A percentile compares a stretch with the other conserved stretches of the same genome.
These are phyloP conservation scores for Calephelis perditalis DNA, from an alignment of 2,888 invertebrate species.

Conservation along the genomic window DNA sequence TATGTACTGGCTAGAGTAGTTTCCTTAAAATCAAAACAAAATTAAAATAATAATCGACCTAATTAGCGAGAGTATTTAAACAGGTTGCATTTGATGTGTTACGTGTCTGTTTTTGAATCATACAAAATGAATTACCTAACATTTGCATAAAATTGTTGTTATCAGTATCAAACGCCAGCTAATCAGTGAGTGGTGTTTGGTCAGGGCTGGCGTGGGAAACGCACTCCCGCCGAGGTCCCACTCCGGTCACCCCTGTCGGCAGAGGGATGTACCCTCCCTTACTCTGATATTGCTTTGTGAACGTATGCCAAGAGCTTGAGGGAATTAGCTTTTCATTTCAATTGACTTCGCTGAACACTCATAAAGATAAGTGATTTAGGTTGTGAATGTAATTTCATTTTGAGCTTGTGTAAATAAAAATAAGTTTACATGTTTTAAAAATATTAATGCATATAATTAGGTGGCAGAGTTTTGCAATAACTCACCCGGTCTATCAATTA, in stretches of 20 bases:
- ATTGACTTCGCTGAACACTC: slow-evolving; percentile 1
- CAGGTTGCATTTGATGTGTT: too few relatives aligned
- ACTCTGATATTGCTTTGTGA: slow-evolving; percentile 7
- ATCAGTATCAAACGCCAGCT: neutral
- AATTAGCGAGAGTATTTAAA: too few relatives aligned
- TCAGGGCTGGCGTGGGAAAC: slow-evolving; percentile 3
- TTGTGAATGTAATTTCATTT: neutral
- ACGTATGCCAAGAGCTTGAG: slow-evolving; percentile 10
- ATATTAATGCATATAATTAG: too few relatives aligned
- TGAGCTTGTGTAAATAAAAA: too few relatives aligned
- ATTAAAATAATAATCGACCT: too few relatives aligned
- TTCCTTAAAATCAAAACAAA: too few relatives aligned
- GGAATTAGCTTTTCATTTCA: slow-evolving; percentile 8
- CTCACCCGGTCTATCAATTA: too few relatives aligned
- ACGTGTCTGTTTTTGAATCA: too few relatives aligned
- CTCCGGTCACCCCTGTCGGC: slow-evolving; percentile 12
- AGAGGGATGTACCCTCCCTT: slow-evolving; percentile 1
- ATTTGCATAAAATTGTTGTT: neutral
- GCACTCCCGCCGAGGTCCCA: slow-evolving; percentile 10
- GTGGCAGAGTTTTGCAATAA: too few relatives aligned
- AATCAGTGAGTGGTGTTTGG: slow-evolving; percentile 9
- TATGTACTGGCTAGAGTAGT: too few relatives aligned
- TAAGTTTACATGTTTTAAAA: too few relatives aligned
- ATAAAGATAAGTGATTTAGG: neutral
- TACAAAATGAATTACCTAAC: too few relatives aligned